Base-by-base conservation (phyloP, 2,113 vertebrate species). In the Emydura subglobosa region DNA sequence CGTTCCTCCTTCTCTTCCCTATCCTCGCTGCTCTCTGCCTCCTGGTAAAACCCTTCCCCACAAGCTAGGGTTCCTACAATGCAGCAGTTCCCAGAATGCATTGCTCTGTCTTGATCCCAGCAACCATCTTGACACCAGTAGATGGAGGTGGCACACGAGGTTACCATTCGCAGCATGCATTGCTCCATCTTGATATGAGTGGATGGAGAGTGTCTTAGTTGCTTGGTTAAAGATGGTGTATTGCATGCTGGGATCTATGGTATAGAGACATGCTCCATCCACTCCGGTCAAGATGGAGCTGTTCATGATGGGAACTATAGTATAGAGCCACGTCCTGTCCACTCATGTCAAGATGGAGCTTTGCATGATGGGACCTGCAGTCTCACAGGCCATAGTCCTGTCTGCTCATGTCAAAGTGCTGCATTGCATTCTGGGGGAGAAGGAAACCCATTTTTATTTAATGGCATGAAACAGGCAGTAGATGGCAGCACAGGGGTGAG, bases 1-100 rank as follows among this genome's bases (percentile, higher is more conserved):
- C 96, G 81, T 21, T 87, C 85, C 31, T 97, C 97, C 17, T 86
- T 92, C 2, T 65, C 59, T 31, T 65, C 61, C 59, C 29, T 61
- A 29, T 95, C 97, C 50, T 88, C 96, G 5, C 92, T 97, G 87
- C 89, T 96, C 57, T 89, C 95, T 49, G 57, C 97, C 10, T 95
- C 89, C 57, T 86, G 96, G 97, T 98, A 88, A 97, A 94, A 54
- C 17, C 29, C 24, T 47, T 79, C 34, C 21, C 19, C 21, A 19
- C 31, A 17, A n/a, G 7, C 61, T 34, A 6, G 61, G 29, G 34
- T 50, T 89, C 44, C 7, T 44, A 7, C 42, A 12, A 44, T 19
- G 27, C 27, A 31, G 7, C 19, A 1, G 17, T 19, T 50, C 88
- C 74, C 79, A 97, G 96, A 83, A 86, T 80, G 29, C 91, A 83